Conservation (phyloP, 92 coral and sea anemone species). For the Phenganax subtilis region DNA sequence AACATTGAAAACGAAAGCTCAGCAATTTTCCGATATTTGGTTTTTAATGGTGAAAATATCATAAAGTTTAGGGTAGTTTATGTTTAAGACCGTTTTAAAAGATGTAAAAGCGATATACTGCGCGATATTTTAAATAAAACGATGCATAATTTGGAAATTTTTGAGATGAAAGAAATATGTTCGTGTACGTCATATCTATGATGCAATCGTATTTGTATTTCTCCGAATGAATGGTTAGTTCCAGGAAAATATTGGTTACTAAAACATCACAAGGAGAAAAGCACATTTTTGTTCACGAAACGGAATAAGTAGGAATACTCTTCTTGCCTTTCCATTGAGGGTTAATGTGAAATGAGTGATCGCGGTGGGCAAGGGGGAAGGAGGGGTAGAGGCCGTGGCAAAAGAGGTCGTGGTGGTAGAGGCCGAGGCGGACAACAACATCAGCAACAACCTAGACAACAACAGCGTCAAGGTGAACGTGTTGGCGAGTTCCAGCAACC, state of each 20-base stretch:
- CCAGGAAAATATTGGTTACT: neutral
- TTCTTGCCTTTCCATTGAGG: too few relatives aligned
- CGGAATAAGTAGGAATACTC: neutral
- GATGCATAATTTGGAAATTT: too few relatives aligned
- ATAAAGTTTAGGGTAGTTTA: neutral
- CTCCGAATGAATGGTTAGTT: neutral
- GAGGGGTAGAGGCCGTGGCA: constrained; percentile 19
- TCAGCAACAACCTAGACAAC: constrained; percentile 32
- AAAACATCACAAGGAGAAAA: too few relatives aligned
- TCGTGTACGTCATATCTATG: too few relatives aligned
- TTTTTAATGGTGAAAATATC: neutral
- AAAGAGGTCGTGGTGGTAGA: constrained; percentile 12
- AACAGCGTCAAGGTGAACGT: constrained; percentile 11
- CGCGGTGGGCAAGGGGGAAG: neutral
- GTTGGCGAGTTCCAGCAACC: constrained; percentile 16
- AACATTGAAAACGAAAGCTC: too few relatives aligned
- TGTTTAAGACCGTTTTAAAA: neutral
- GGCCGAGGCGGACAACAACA: constrained; percentile 41
- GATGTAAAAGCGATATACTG: neutral
- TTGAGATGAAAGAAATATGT: too few relatives aligned
- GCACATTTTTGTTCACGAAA: neutral
- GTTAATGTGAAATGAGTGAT: neutral
- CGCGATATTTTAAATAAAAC: too few relatives aligned
- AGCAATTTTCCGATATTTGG: too few relatives aligned
- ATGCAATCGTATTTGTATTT: too few relatives aligned